Evolutionary conservation across 92 coral and sea anemone species (phyloP).

Genomic region (Porites lobata): DNA sequence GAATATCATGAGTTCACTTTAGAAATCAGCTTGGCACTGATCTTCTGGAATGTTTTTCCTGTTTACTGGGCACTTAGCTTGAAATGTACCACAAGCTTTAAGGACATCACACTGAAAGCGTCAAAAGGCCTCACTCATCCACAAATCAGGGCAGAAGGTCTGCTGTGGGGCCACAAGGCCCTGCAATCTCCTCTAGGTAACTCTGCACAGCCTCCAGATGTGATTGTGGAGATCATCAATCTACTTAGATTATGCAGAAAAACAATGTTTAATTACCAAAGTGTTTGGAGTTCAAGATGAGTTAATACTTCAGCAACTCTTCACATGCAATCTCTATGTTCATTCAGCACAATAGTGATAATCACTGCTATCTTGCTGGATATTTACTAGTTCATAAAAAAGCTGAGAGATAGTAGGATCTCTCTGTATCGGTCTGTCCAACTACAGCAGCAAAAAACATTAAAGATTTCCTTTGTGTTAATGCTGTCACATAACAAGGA

Average conservation of each 20-base stretch:
- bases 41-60: conserved; percentile 42
- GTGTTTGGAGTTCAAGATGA: conserved; percentile 49
- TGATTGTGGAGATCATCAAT: not conserved
- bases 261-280: conserved; percentile 36
- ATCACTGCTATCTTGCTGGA: conserved; percentile 14
- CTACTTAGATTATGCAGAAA: conserved; percentile 42
- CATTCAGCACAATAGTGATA: conserved; percentile 17
- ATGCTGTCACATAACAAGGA: conserved; percentile 14
- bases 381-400: conserved; percentile 32
- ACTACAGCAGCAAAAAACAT: conserved; percentile 44
- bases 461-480: not conserved
- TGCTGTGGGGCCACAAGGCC: conserved; percentile 54
- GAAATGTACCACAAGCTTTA: conserved; percentile 45
- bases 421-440: conserved; percentile 36
- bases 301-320: conserved; percentile 27
- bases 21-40: conserved; percentile 33
- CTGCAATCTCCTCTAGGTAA: conserved; percentile 55
- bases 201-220: conserved; percentile 36
- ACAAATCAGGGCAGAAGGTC: conserved; percentile 34
- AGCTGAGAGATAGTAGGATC: conserved; percentile 26
- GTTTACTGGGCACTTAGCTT: conserved; percentile 49
- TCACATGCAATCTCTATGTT: conserved; percentile 47
- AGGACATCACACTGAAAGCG: conserved; percentile 55
- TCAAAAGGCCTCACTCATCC: conserved; percentile 46
- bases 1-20: conserved; percentile 35